phyloP scores from a whole-genome alignment of 2,888 invertebrate species.

The Drosophila pseudotalamancana region DNA sequence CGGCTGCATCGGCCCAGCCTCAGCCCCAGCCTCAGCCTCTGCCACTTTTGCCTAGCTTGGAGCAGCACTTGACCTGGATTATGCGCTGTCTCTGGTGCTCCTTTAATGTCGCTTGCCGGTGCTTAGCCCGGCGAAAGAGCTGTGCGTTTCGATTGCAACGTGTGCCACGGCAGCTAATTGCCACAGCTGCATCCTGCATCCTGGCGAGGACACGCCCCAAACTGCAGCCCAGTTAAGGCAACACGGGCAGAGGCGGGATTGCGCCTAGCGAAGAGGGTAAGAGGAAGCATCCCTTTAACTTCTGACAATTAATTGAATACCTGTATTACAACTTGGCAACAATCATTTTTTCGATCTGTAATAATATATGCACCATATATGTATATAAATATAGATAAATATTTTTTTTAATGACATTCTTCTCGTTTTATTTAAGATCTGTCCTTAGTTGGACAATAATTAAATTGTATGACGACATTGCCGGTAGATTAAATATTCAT shows the following conservation, averaged over 20 bases:
- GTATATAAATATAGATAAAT: too few relatives aligned
- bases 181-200: slow-evolving; percentile 14
- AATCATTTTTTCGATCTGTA: too few relatives aligned
- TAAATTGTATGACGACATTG: too few relatives aligned
- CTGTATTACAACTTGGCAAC: too few relatives aligned
- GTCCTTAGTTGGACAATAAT: too few relatives aligned
- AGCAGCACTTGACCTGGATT: slow-evolving; percentile 72
- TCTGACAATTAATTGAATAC: too few relatives aligned
- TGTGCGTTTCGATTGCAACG: slow-evolving; percentile 22
- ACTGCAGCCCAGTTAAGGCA: background rate
- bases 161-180: slow-evolving; percentile 34
- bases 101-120: slow-evolving; percentile 15
- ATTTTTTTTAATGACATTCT: too few relatives aligned
- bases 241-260: too few relatives aligned
- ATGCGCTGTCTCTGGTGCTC: slow-evolving; percentile 8
- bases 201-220: background rate
- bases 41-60: slow-evolving; percentile 32
- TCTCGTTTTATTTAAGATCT: too few relatives aligned
- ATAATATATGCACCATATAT: too few relatives aligned
- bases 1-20: slow-evolving; percentile 28
- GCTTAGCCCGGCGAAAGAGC: slow-evolving; percentile 22
- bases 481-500: too few relatives aligned
- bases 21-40: slow-evolving; percentile 27
- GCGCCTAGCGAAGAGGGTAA: background rate
- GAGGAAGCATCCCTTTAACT: slow-evolving; percentile 8